Base-by-base conservation (phyloP, 2,888 invertebrate genomes). In the Polylopha cassiicola region DNA sequence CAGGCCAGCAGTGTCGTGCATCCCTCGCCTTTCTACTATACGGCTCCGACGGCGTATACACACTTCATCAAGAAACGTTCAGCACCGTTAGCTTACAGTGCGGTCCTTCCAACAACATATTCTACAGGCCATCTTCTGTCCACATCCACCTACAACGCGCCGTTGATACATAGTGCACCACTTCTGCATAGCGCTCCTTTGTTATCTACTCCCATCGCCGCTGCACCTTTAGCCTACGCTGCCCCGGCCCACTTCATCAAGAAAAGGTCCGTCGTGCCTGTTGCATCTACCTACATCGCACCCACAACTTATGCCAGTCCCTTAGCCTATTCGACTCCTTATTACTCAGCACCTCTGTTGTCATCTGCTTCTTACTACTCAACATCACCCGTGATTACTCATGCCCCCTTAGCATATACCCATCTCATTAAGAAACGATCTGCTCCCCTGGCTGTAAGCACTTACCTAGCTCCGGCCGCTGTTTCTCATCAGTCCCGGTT, bases 1-100 rank as follows among this genome's bases (percentile, higher is more conserved):
- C 70, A 71, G 61, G 74, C 73, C 65, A 79, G 73, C 70, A 81
- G 77, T 50, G 72, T 82, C 64, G 62, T 82, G 39, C 78, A 81
- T 37, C 81, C 81, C 1, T 72, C 77, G 31, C 77, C 79, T n/a
- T 36, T 67, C 23, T 20, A 63, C 39, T 75, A 73, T 56, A 58
- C 65, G 17, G 39, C 68, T 4, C 71, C 72, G 1, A 46, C 66
- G 42, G 53, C 53, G 11, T 73, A 64, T 55, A 44, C 61, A 9
- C 74, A 77, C 48, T 64, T 64, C 47, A 72, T 79, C 54, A 66
- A 67, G 57, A 65, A 67, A 31, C 58, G 67, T 7, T 61, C 63
- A 2, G 47, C 54, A 4, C 55, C 39, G 27, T 9, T 8, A 11
- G 46, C 49, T 10, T 43, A 50, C 38, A 44, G 44, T 15, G 59